Conservation (phyloP, 2,797 vertebrate genomes). For the Manis crassicaudata region DNA sequence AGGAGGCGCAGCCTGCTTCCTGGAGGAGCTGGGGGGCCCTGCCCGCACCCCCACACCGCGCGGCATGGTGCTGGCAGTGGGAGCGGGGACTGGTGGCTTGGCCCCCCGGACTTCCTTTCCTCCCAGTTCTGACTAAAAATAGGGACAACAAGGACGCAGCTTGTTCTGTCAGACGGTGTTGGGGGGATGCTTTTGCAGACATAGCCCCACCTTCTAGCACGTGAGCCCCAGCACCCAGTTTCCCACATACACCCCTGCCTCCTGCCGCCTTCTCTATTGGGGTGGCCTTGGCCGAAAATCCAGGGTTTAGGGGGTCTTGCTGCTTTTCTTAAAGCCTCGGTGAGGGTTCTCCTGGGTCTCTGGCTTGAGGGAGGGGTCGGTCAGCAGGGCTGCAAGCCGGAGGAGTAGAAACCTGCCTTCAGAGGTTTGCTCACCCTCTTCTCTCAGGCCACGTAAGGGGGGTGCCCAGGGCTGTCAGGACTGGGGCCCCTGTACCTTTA, state of each 20-base stretch:
- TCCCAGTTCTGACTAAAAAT: slow-evolving; percentile 79
- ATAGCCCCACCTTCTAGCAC: slow-evolving; percentile 3
- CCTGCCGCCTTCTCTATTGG: not conserved
- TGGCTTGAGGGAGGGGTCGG: not conserved
- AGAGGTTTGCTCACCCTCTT: not conserved
- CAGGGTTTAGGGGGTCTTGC: not conserved
- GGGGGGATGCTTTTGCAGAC: slow-evolving; percentile 32
- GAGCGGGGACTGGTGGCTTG: slow-evolving; percentile 72
- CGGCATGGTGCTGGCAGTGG: slow-evolving; percentile 63
- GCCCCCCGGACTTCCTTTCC: slow-evolving; percentile 80
- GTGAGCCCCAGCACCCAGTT: not conserved
- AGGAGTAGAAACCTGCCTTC: not conserved
- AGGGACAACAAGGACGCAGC: slow-evolving; percentile 63
- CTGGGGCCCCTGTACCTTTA: not conserved
- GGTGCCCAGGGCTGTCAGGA: not conserved
- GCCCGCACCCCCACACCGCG: slow-evolving; percentile 63
- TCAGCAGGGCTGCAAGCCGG: not conserved
- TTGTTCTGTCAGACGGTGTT: slow-evolving; percentile 74
- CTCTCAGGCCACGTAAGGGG: not conserved
- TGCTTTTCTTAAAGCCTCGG: not conserved
- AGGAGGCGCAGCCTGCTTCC: not conserved
- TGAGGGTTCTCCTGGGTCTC: not conserved
- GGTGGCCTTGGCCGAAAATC: not conserved
- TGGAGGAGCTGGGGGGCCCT: slow-evolving; percentile 42
- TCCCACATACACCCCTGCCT: not conserved